phyloP scores from a whole-genome alignment of 2,797 vertebrate genomes.

The Characodon lateralis region DNA sequence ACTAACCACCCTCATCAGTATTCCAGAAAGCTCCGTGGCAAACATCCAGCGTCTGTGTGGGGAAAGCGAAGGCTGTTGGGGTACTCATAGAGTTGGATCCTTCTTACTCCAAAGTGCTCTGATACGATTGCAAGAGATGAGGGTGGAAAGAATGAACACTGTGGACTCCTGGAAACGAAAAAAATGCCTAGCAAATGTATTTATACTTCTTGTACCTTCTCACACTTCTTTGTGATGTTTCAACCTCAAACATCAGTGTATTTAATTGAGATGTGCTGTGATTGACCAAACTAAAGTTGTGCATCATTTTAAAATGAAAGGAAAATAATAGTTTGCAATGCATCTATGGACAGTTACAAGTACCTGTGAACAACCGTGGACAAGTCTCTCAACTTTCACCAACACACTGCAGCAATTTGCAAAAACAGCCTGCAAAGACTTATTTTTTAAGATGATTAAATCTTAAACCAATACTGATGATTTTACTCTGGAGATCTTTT shows the following conservation, averaged over 20 bases:
- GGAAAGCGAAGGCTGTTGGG: slow-evolving; percentile 52
- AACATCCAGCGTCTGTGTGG: slow-evolving; percentile 63
- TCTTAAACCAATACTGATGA: too few relatives aligned
- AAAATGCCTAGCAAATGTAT: background rate
- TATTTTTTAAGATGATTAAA: too few relatives aligned
- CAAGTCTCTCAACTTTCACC: too few relatives aligned
- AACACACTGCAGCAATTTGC: too few relatives aligned
- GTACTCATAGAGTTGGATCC: slow-evolving; percentile 37
- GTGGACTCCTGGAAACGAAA: background rate
- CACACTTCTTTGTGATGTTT: background rate
- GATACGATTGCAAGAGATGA: slow-evolving; percentile 28
- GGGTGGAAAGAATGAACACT: background rate
- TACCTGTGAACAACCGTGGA: too few relatives aligned
- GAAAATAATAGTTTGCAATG: background rate
- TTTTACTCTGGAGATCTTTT: too few relatives aligned
- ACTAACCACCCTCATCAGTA: slow-evolving; percentile 81
- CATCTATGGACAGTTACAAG: too few relatives aligned
- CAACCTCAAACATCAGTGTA: background rate
- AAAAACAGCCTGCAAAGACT: too few relatives aligned
- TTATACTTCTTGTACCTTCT: background rate
- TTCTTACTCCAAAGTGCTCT: slow-evolving; percentile 43
- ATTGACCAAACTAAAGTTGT: background rate
- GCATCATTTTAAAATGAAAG: background rate
- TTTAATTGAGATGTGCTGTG: background rate
- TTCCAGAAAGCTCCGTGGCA: slow-evolving; percentile 74